These are phyloP conservation scores for Antedon mediterranea DNA, from an alignment of 53 echinoderm and acorn worm species.

Conservation along the genomic window DNA sequence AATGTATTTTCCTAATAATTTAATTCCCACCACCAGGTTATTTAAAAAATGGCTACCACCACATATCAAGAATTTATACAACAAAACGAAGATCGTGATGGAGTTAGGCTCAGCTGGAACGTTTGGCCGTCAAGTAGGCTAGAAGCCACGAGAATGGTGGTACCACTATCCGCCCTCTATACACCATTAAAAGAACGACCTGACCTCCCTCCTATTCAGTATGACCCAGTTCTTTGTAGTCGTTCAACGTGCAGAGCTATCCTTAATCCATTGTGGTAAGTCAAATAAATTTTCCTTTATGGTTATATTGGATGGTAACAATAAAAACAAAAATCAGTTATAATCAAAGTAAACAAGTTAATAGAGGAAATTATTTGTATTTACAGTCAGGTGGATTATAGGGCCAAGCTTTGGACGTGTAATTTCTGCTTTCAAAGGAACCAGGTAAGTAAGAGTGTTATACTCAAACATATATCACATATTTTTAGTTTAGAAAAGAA, in stretches of 20 bases:
- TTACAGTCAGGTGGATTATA: slow-evolving; percentile 89
- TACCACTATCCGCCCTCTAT: slow-evolving; percentile 69
- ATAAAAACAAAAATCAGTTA: too few species aligned
- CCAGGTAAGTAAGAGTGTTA: slow-evolving; percentile 65
- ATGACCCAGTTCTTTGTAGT: slow-evolving; percentile 88
- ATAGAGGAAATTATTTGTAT: background rate
- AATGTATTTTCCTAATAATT: too few species aligned
- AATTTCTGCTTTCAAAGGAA: slow-evolving; percentile 98
- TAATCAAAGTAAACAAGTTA: too few species aligned
- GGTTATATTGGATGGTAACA: too few species aligned
- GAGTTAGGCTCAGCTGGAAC: slow-evolving; percentile 87
- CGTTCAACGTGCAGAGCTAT: slow-evolving; percentile 86
- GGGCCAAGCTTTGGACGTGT: slow-evolving; percentile 94
- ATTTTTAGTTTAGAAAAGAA: too few species aligned
- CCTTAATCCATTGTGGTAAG: slow-evolving; percentile 95
- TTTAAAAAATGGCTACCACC: background rate
- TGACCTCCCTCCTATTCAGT: slow-evolving; percentile 88
- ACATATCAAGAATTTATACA: slow-evolving; percentile 79
- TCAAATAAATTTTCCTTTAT: background rate
- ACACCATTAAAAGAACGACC: slow-evolving; percentile 87
- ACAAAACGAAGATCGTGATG: slow-evolving; percentile 78
- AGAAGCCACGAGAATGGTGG: slow-evolving; percentile 97
- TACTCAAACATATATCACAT: too few species aligned
- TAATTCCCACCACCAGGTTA: too few species aligned
- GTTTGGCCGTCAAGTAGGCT: slow-evolving; percentile 91